Evolutionary conservation across 2,797 vertebrate genomes (phyloP).

Genomic region (Girardinus metallicus): DNA sequence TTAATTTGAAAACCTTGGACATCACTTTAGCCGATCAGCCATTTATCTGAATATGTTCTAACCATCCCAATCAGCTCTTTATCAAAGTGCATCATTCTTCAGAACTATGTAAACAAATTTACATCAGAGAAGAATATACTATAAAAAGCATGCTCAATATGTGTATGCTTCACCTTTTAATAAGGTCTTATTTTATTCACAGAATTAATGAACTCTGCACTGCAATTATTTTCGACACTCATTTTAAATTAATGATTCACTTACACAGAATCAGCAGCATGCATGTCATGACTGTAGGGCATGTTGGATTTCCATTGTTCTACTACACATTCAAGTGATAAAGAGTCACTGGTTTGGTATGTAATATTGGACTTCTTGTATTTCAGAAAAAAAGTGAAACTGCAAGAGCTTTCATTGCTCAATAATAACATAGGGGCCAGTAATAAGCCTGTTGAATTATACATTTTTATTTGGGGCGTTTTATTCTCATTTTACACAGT

Average conservation of each 20-base stretch:
- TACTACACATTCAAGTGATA: neutral
- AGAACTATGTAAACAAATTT: neutral
- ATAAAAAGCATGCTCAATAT: neutral
- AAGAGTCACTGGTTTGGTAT: neutral
- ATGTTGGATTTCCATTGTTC: neutral
- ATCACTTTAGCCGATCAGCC: neutral
- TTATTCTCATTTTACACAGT: slow-evolving; percentile 49
- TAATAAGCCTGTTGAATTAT: slow-evolving; percentile 39
- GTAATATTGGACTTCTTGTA: neutral
- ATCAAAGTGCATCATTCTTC: neutral
- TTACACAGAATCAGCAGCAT: neutral
- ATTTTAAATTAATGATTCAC: neutral
- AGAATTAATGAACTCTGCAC: neutral
- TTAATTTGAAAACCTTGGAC: neutral
- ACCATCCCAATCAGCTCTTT: neutral
- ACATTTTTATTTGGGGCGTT: slow-evolving; percentile 56
- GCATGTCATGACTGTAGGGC: neutral
- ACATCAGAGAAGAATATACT: neutral
- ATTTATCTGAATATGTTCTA: neutral
- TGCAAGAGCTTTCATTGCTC: slow-evolving; percentile 19
- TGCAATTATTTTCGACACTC: neutral
- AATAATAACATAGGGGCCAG: slow-evolving; percentile 33
- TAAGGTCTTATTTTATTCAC: neutral
- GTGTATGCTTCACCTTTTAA: neutral
- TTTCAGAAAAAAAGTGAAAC: neutral